Evolutionary conservation across 2,797 vertebrate species (phyloP).

Genomic region (Sparus aurata): DNA sequence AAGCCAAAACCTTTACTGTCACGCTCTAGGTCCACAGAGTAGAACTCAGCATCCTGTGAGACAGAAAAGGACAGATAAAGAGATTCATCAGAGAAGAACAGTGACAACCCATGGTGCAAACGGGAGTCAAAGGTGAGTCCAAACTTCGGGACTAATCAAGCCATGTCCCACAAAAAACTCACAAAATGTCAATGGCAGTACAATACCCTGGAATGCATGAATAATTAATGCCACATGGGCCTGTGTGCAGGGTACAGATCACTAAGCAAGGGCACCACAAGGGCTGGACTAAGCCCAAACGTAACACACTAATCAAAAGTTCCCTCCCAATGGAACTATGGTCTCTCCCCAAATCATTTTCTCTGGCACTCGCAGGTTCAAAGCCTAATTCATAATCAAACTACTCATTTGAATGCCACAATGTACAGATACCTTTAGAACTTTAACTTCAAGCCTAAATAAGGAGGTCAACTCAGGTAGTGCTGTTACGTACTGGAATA

Average conservation of each 20-base stretch:
- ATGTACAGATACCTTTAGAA: not conserved
- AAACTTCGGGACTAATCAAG: constrained; percentile 64
- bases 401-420: not conserved
- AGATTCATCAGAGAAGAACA: constrained; percentile 15
- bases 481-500: too few relatives aligned
- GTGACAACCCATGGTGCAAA: constrained; percentile 38
- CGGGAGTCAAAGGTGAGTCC: constrained; percentile 45
- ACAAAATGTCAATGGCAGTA: constrained; percentile 70
- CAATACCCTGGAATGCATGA: constrained; percentile 66
- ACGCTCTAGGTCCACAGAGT: constrained; percentile 97
- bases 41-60: constrained; percentile 94
- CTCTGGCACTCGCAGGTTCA: not conserved
- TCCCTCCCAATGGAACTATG: constrained; percentile 5
- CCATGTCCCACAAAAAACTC: constrained; percentile 55
- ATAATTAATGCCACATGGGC: constrained; percentile 67
- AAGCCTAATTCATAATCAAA: constrained; percentile 5
- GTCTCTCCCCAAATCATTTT: not conserved
- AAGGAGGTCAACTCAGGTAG: not conserved
- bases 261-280: constrained; percentile 65
- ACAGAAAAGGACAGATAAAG: constrained; percentile 20
- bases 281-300: constrained; percentile 51
- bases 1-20: constrained; percentile 99
- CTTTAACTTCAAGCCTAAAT: not conserved
- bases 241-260: constrained; percentile 66
- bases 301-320: constrained; percentile 34